These are phyloP conservation scores for Podarcis muralis DNA, from an alignment of 2,113 vertebrate genomes.

Conservation along the genomic window DNA sequence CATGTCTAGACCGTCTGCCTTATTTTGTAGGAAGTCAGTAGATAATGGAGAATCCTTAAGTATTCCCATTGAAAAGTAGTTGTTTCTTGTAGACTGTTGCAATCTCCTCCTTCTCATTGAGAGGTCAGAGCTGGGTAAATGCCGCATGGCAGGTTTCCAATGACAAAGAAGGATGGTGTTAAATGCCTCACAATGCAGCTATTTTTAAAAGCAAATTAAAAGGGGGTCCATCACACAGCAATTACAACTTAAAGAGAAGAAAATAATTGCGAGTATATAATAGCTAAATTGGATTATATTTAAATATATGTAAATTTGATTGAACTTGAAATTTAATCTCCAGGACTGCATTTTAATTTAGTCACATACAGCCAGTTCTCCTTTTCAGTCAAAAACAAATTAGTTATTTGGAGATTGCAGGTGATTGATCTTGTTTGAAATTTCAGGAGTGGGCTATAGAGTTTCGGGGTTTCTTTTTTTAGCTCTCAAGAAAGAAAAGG, in stretches of 20 bases:
- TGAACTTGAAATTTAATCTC: constrained; percentile 38
- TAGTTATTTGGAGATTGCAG: constrained; percentile 38
- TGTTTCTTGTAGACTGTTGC: background rate
- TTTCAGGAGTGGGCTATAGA: background rate
- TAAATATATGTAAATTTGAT: constrained; percentile 49
- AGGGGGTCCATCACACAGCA: constrained; percentile 19
- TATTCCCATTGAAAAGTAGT: background rate
- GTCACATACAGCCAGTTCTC: constrained; percentile 22
- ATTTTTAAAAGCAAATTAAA: constrained; percentile 46
- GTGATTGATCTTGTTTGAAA: constrained; percentile 1
- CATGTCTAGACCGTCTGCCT: background rate
- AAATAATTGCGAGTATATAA: constrained; percentile 38
- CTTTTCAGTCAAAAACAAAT: constrained; percentile 40
- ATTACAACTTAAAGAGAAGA: constrained; percentile 24
- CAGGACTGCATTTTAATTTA: constrained; percentile 39
- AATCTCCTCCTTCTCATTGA: background rate
- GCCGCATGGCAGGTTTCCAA: background rate
- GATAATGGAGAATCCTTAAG: background rate
- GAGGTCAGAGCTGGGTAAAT: constrained; percentile 2
- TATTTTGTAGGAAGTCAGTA: background rate
- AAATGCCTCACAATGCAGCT: constrained; percentile 20
- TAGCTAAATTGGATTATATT: constrained; percentile 43
- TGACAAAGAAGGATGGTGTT: background rate
- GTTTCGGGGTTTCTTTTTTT: background rate
- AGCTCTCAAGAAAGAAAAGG: background rate